Base-by-base conservation (phyloP, 2,888 invertebrate genomes). In the Eremobia ochroleuca region DNA sequence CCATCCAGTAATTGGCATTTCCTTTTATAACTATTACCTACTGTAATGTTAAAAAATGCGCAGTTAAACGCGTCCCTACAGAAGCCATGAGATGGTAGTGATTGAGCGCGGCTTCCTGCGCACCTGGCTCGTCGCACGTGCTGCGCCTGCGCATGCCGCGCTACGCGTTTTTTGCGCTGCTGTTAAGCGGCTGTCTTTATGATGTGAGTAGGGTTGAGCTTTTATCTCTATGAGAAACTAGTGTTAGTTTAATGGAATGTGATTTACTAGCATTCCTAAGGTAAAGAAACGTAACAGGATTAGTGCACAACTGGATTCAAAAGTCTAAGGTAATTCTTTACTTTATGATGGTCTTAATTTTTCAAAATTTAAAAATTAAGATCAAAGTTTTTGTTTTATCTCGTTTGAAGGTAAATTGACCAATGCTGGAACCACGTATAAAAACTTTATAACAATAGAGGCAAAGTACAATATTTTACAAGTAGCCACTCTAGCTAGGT, bases 121-220 rank as follows among this genome's bases (percentile, higher is more conserved):
- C 94, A 94, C 92, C 93, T 94, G 94, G 94, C 77, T 40, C 46
- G 77, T 37, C 79, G 94, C 94, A 93, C 94, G 94, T 93, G 94
- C 93, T 52, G 64, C 79, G 69, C 68, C 52, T 68, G 84, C 80
- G 72, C 79, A 82, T 76, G 76, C 62, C 69, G 43, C 18, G 73
- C 52, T 61, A 55, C 59, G 69, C 58, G 78, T 87, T 87, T 87
- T 87, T 88, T 87, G 79, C 64, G 81, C 59, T 61, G 37, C 37
- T 65, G 70, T 85, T 73, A 83, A 74, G 78, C 72, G 83, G 34
- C 67, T 72, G 87, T 74, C 73, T 72, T 76, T 80, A 68, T 55
- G n/a, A 73, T 82, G 59, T 69, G 72, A 85, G 71, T 84, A 86
- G 84, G 84, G 84, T 83, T 84, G 80, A 83, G 40, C 59, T 68